Evolutionary conservation across 2,888 invertebrate genomes (phyloP), one percentile per base, ranked within the genome.

Genomic region (Cotesia congregata): DNA sequence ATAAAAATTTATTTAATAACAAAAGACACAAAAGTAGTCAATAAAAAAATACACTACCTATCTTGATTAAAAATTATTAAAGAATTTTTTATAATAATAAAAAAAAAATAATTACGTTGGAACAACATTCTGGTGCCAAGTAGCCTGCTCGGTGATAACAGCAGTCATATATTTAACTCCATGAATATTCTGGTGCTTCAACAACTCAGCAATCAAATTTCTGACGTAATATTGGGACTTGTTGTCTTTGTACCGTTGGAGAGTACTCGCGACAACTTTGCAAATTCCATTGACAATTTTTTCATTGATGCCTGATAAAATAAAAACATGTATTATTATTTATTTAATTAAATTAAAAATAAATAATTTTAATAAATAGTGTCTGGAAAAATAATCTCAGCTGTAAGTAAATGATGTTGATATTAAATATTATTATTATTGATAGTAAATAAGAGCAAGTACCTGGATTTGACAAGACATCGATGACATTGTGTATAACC

Each of bases 231-330:
- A 92, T 86, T 96, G 95, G 0, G 97, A 97, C 73, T 93, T 91
- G 60, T 93, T 92, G 89, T 97, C 97, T 83, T 94, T 92, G 87
- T 97, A 97, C 82, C 95, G 92, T 78, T 94, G 94, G 81, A 97
- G 90, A 0, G 96, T 95, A 76, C 94, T 91, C 50, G 94, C 93
- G 83, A 97, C 90, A 77, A 94, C 92, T 86, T 95, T 94, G 85
- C 96, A 96, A 76, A 97, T 92, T 79, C 94, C 96, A 82, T 94
- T 93, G 67, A 96, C 92, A 75, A 94, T 94, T 83, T 93, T 92
- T 83, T 96, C 94, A 83, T 94, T 95, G 79, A 96, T 93, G 80
- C 93, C 97, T 97, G 86, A 6, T 74, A 62, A 79, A 74, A 75
- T n/a, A 15, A 15, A 6, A 50, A 65, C 15, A 12, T n/a, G 20